Conservation (phyloP, 2,888 invertebrate genomes). For the Strigamia crassipes region DNA sequence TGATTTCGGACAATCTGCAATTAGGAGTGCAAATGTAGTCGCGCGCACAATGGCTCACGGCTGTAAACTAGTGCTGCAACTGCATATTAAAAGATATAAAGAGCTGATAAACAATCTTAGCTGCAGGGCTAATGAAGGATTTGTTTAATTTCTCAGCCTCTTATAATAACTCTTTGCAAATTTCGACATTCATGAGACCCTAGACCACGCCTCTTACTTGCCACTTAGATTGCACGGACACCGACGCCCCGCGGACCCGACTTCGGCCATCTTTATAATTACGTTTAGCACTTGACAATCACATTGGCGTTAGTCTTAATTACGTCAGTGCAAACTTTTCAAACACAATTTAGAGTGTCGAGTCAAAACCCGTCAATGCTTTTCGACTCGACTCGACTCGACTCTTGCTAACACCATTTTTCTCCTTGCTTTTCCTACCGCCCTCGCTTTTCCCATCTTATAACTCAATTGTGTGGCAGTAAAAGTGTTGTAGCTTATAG, state of each 20-base stretch:
- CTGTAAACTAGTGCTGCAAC: constrained; percentile 15
- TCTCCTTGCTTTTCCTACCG: not conserved
- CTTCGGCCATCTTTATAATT: constrained; percentile 9
- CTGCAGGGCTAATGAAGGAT: constrained; percentile 22
- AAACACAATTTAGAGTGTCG: not conserved
- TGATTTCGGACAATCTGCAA: constrained; percentile 16
- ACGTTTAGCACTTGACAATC: constrained; percentile 6
- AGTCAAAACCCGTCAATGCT: not conserved
- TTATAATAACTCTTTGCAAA: constrained; percentile 11
- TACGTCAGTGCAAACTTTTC: not conserved
- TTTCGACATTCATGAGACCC: constrained; percentile 12
- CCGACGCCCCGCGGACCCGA: not conserved
- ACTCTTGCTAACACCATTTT: not conserved
- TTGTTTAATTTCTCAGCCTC: constrained; percentile 35
- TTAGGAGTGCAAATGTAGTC: constrained; percentile 15
- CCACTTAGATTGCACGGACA: not conserved
- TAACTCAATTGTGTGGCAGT: not conserved
- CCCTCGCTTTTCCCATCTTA: not conserved
- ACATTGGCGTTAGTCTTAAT: not conserved
- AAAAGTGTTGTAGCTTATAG: not conserved
- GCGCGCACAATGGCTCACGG: not conserved
- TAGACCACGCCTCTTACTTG: constrained; percentile 21
- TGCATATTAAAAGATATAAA: constrained; percentile 35
- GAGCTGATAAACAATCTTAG: constrained; percentile 34
- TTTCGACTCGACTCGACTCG: too few relatives aligned